A percentile compares a stretch with the other conserved stretches of the same genome.
Evolutionary conservation across 2,797 vertebrate genomes (phyloP).

Genomic region (Smutsia temminckii): DNA sequence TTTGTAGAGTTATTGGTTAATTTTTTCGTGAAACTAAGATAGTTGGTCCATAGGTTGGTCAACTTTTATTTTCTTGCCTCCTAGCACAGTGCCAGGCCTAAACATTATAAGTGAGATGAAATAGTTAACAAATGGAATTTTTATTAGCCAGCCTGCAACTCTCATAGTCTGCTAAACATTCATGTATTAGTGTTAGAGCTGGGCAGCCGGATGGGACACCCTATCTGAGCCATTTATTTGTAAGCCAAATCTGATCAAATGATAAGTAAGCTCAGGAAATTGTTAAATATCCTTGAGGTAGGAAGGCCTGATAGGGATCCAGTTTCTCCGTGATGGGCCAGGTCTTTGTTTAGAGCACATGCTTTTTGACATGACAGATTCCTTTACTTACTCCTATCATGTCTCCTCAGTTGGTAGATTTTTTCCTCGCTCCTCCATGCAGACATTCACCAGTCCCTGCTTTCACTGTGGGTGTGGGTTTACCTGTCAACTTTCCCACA

Average conservation of each 20-base stretch:
- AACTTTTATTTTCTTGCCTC: not conserved
- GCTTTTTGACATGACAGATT: not conserved
- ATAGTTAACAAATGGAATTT: not conserved
- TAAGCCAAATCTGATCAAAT: not conserved
- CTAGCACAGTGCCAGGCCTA: not conserved
- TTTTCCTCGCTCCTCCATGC: not conserved
- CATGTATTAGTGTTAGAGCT: not conserved
- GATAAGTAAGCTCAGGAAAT: not conserved
- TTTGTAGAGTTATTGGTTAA: not conserved
- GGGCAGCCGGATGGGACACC: not conserved
- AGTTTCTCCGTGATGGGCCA: not conserved
- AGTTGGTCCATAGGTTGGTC: not conserved
- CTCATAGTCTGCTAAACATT: not conserved
- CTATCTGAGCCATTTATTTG: not conserved
- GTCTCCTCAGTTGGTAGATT: not conserved
- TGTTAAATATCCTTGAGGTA: not conserved
- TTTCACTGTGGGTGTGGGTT: not conserved
- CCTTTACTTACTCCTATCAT: not conserved
- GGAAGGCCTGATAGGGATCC: not conserved
- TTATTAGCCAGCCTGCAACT: not conserved
- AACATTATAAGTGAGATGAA: not conserved
- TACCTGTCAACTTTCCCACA: not conserved
- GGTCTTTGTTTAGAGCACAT: not conserved
- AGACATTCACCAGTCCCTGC: not conserved
- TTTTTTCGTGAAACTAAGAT: not conserved